Conservation (phyloP, 2,888 invertebrate genomes). For the Catocala fraxini region DNA sequence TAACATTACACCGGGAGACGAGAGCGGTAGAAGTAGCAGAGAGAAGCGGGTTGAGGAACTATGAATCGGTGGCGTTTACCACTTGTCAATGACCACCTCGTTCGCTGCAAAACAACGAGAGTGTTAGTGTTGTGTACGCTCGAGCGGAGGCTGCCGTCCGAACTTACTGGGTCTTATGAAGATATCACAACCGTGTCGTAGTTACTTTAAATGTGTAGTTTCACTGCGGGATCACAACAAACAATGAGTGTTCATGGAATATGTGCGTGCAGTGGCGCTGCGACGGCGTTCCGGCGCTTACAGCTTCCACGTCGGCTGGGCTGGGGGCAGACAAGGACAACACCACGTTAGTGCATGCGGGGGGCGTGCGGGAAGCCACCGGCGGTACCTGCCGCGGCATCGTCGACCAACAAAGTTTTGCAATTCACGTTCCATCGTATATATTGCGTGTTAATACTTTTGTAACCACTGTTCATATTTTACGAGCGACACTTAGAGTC, state of each 20-base stretch:
- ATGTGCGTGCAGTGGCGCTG: slow-evolving; percentile 82
- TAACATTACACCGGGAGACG: slow-evolving; percentile 71
- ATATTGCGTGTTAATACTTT: slow-evolving; percentile 22
- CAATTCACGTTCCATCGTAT: slow-evolving; percentile 34
- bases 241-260: slow-evolving; percentile 87
- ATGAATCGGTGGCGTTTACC: slow-evolving; percentile 87
- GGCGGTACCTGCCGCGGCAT: slow-evolving; percentile 39
- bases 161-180: slow-evolving; percentile 81
- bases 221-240: slow-evolving; percentile 88
- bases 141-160: slow-evolving; percentile 75
- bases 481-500: not conserved
- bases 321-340: slow-evolving; percentile 81
- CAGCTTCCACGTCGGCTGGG: slow-evolving; percentile 83
- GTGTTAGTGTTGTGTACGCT: slow-evolving; percentile 75
- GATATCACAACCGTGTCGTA: slow-evolving; percentile 85
- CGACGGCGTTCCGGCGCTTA: slow-evolving; percentile 78
- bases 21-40: slow-evolving; percentile 81
- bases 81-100: slow-evolving; percentile 91
- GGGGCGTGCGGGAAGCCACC: slow-evolving; percentile 44
- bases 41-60: slow-evolving; percentile 84
- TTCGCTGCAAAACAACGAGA: slow-evolving; percentile 90
- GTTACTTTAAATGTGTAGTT: slow-evolving; percentile 81
- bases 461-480: slow-evolving; percentile 17
- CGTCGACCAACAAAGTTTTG: slow-evolving; percentile 42
- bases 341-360: slow-evolving; percentile 83